A percentile compares a stretch with the other conserved stretches of the same genome.
Conservation (phyloP, 2,797 vertebrate species). For the Chanos chanos region DNA sequence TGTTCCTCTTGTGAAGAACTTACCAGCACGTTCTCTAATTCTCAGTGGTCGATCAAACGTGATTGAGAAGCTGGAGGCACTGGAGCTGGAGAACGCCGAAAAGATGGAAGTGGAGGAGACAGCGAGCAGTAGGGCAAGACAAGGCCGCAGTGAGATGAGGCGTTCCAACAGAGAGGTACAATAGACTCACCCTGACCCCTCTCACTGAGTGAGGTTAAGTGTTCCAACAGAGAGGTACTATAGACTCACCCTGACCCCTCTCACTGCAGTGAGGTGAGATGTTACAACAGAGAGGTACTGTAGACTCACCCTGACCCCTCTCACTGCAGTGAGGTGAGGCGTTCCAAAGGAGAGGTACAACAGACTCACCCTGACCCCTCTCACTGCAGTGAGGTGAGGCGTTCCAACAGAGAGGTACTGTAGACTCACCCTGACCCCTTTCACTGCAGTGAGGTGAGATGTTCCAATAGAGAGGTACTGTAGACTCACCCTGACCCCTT, state of each 20-base stretch:
- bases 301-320: not conserved
- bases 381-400: not conserved
- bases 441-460: not conserved
- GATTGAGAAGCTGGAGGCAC: constrained; percentile 79
- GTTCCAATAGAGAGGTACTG: constrained; percentile 38
- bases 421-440: not conserved
- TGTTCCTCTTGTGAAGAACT: no score
- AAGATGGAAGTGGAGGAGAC: constrained; percentile 76
- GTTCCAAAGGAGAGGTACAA: constrained; percentile 38
- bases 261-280: not conserved
- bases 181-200: not conserved
- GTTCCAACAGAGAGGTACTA: constrained; percentile 38
- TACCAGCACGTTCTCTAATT: not conserved
- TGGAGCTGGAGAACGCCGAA: constrained; percentile 77
- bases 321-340: not conserved
- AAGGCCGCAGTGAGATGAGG: constrained; percentile 74
- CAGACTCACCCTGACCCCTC: not conserved
- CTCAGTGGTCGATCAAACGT: constrained; percentile 71
- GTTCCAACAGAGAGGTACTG: constrained; percentile 38
- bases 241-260: not conserved
- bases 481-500: not conserved
- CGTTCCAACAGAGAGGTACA: constrained; percentile 55
- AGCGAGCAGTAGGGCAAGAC: constrained; percentile 52
- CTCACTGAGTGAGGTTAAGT: not conserved
- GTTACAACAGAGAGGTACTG: constrained; percentile 38